Evolutionary conservation across 2,113 vertebrate genomes (phyloP), one percentile per base, ranked within the genome.

Genomic region (Prolemur simus): DNA sequence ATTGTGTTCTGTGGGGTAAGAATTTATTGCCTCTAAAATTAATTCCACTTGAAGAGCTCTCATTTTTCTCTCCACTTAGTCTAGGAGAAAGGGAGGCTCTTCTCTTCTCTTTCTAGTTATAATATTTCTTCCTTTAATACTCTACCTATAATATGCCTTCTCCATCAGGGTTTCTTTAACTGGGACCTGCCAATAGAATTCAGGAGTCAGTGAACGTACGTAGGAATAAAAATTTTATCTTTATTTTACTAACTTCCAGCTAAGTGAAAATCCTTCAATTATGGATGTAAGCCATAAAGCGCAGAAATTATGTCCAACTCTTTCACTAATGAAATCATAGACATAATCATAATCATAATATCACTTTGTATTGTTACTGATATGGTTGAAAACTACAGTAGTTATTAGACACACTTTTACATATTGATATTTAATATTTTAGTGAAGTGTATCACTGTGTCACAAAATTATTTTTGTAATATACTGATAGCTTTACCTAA

Each of bases 1-100:
- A 96, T 94, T 96, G 96, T 97, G 64, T 86, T 96, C 83, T 93
- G 15, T 76, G n/a, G 42, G 68, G 20, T 69, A 81, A 71, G 63
- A 89, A 32, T 89, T 32, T 84, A 63, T 95, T 94, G 74, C 21
- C 69, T 95, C 71, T 78, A 87, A 87, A 86, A 93, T 94, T 89
- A 96, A 96, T 96, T 95, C 63, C 47, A 39, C 12, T 81, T 60
- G 29, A 95, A 77, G 45, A 69, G 63, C 29, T 94, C 66, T 93
- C 25, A 6, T 76, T 88, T 88, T 87, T 91, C 12, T 82, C 56
- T 64, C 27, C 27, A 21, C 7, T 92, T 84, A 17, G 3, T 64
- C n/a, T 80, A 69, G 14, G 49, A 87, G 88, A 92, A 81, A 56
- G 58, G 32, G 27, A 91, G 23, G 42, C 20, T 34, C 58, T 68